Percentiles rank a stretch among this genome's conserved stretches.
Conservation (phyloP, 2,888 invertebrate species). For the Idaea aversata region DNA sequence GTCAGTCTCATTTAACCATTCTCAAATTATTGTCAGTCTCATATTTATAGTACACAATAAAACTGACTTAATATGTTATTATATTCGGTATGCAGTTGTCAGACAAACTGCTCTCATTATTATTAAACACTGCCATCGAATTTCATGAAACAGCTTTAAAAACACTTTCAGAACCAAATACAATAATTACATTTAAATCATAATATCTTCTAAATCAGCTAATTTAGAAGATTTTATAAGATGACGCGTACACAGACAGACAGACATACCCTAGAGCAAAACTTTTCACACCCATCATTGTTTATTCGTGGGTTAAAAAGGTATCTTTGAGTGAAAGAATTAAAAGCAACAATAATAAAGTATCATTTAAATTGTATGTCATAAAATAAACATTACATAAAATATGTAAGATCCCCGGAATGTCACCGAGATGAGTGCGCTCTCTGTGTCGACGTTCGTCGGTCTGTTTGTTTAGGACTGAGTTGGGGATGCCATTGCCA, state of each 20-base stretch:
- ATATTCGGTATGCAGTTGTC: too few species aligned
- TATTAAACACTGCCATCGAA: not conserved
- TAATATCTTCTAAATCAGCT: not conserved
- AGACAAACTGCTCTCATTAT: too few species aligned
- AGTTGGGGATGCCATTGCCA: slow-evolving; percentile 34
- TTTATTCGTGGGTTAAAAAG: too few species aligned
- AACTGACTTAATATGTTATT: too few species aligned
- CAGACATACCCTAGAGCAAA: not conserved
- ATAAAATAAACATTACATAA: not conserved
- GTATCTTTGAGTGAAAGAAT: too few species aligned
- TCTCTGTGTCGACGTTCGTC: slow-evolving; percentile 14
- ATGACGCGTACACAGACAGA: not conserved
- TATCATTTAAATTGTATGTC: not conserved
- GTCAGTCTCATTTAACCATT: too few species aligned
- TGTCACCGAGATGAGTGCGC: slow-evolving; percentile 5
- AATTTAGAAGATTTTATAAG: not conserved
- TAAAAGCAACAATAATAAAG: not conserved
- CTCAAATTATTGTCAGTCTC: too few species aligned
- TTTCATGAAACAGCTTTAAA: not conserved
- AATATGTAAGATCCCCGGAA: not conserved
- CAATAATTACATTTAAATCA: not conserved
- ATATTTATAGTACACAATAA: too few species aligned
- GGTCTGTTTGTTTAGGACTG: slow-evolving; percentile 56
- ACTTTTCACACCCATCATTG: not conserved
- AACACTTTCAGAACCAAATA: not conserved